Percentiles rank a stretch among this genome's conserved stretches.
Evolutionary conservation across 2,113 vertebrate genomes (phyloP).

Genomic region (Bostrychus sinensis): DNA sequence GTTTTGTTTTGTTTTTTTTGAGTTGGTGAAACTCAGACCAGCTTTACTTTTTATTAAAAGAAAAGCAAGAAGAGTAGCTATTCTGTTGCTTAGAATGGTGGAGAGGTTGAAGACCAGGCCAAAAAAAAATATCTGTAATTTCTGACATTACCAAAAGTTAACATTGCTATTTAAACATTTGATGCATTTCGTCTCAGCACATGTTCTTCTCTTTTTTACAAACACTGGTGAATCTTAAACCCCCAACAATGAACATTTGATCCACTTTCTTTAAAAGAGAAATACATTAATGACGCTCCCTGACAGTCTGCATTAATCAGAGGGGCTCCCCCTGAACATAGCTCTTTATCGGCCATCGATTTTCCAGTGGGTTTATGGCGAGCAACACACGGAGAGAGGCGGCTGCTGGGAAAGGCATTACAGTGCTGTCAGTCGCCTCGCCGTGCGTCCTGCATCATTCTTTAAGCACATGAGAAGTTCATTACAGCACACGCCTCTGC

Average conservation of each 20-base stretch:
- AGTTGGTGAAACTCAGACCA: too few relatives aligned
- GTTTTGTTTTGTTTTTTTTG: too few relatives aligned
- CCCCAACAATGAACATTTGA: conserved; percentile 72
- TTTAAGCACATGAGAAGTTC: conserved; percentile 92
- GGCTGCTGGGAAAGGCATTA: conserved; percentile 86
- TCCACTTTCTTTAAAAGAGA: conserved; percentile 77
- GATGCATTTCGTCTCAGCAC: too few relatives aligned
- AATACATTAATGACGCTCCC: conserved; percentile 80
- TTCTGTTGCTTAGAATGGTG: too few relatives aligned
- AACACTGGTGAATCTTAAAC: too few relatives aligned
- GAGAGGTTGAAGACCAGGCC: too few relatives aligned
- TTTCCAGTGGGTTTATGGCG: conserved; percentile 81
- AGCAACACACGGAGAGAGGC: conserved; percentile 80
- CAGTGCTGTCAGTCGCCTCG: conserved; percentile 85
- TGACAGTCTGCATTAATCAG: conserved; percentile 89
- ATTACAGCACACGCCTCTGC: conserved; percentile 82
- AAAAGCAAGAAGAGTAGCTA: too few relatives aligned
- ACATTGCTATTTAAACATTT: too few relatives aligned
- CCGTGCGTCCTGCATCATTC: conserved; percentile 86
- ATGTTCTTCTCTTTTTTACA: too few relatives aligned
- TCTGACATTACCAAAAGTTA: too few relatives aligned
- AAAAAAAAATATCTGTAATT: too few relatives aligned
- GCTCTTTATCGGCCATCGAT: conserved; percentile 86
- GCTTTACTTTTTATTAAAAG: too few relatives aligned
- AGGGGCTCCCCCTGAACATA: conserved; percentile 81